Base-by-base conservation (phyloP, 2,113 vertebrate species). In the Gymnogyps californianus region DNA sequence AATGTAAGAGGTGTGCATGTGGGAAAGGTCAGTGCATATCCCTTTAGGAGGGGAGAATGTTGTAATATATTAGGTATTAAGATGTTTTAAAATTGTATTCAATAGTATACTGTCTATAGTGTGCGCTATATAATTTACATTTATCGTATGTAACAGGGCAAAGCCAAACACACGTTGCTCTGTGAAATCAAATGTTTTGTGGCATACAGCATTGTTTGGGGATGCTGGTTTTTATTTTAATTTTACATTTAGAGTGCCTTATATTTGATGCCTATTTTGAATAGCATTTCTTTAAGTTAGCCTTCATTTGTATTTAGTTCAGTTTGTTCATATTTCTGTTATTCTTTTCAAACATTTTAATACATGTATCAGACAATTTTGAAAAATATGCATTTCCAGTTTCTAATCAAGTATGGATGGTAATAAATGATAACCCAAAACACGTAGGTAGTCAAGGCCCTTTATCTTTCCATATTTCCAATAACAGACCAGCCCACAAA, bases 181-280 rank as follows among this genome's bases (percentile, higher is more conserved):
- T 98, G 98, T 98, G 97, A 97, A 96, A 97, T 98, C 98, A 98
- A 97, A 97, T 11, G 59, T 98, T 97, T 98, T 97, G 90, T 97
- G 96, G 97, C 97, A 97, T 96, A 97, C 93, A 96, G 97, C 98
- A 97, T 97, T 98, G 89, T 91, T 98, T 96, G 96, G 85, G 98
- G 97, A 96, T 98, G 98, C 98, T 98, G 97, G 67, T 97, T 97
- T 97, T 97, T 89, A 80, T 98, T 98, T 98, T 98, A 89, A 96
- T 99, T 99, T 99, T 98, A 98, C 99, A 99, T 99, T 99, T 99
- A 99, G 99, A 99, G 99, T 99, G 99, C 99, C 99, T 99, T 99
- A 99, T 99, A 99, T 99, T 98, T 99, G 99, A 99, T 99, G 99
- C 99, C 99, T 99, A 98, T 99, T 99, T 99, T 98, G 92, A 96